Conservation (phyloP, 2,797 vertebrate genomes). For the Pachyuromys duprasi region DNA sequence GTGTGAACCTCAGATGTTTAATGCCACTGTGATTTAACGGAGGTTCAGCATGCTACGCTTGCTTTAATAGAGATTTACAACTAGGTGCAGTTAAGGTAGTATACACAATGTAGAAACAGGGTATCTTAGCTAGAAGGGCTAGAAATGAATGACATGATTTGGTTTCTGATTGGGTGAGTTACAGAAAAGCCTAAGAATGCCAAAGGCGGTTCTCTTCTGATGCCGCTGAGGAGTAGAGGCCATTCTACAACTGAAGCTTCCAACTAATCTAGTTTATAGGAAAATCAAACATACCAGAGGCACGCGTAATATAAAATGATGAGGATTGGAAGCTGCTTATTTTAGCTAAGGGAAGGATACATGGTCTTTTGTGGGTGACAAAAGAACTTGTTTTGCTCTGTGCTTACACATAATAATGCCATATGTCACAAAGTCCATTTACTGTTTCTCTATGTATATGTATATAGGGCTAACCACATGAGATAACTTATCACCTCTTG, state of each 20-base stretch:
- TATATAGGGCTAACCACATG: no score
- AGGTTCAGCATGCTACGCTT: not conserved
- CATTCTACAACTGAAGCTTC: not conserved
- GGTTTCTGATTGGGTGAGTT: not conserved
- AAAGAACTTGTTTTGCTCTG: not conserved
- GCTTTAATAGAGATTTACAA: not conserved
- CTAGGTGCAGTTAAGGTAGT: not conserved
- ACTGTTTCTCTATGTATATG: not conserved
- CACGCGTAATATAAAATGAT: not conserved
- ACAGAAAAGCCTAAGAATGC: not conserved
- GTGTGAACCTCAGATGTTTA: not conserved
- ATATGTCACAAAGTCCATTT: not conserved
- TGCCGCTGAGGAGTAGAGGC: not conserved
- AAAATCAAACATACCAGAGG: not conserved
- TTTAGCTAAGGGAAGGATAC: not conserved
- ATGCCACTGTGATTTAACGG: not conserved
- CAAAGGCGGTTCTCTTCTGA: not conserved
- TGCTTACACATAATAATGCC: not conserved
- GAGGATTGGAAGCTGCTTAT: not conserved
- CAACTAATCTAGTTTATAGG: not conserved
- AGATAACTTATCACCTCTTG: not conserved
- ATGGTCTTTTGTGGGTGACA: not conserved
- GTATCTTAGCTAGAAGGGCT: not conserved
- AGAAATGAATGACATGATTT: not conserved
- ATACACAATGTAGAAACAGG: not conserved